A percentile compares a stretch with the other conserved stretches of the same genome.
phyloP scores from a whole-genome alignment of 2,797 vertebrate species.

The Mastacembelus armatus region DNA sequence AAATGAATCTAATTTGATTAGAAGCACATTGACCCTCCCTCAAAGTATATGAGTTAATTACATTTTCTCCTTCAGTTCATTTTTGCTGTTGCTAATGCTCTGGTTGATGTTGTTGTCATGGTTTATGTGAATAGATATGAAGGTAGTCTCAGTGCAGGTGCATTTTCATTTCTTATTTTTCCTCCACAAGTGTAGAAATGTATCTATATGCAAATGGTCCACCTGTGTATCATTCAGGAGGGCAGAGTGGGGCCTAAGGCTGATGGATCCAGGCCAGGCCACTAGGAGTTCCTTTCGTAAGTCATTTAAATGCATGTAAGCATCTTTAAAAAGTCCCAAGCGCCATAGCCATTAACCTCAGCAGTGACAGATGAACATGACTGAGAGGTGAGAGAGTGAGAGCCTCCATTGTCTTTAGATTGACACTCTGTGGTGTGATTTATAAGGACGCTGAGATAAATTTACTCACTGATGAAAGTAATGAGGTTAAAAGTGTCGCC shows the following conservation, averaged over 20 bases:
- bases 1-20: slow-evolving; percentile 78
- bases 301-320: slow-evolving; percentile 51
- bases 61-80: slow-evolving; percentile 51
- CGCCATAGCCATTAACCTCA: slow-evolving; percentile 29
- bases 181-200: slow-evolving; percentile 76
- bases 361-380: slow-evolving; percentile 31
- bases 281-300: slow-evolving; percentile 33
- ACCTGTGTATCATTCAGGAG: slow-evolving; percentile 57
- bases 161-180: slow-evolving; percentile 65
- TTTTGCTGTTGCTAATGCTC: slow-evolving; percentile 39
- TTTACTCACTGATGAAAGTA: slow-evolving; percentile 35
- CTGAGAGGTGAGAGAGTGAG: slow-evolving; percentile 2
- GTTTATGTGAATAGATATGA: slow-evolving; percentile 3
- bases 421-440: slow-evolving; percentile 30
- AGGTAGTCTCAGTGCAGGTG: slow-evolving; percentile 35
- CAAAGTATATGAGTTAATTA: slow-evolving; percentile 60
- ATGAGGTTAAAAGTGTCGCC: slow-evolving; percentile 34
- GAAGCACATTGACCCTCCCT: slow-evolving; percentile 43
- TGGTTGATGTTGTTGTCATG: slow-evolving; percentile 23
- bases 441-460: slow-evolving; percentile 4
- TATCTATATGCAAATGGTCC: slow-evolving; percentile 81
- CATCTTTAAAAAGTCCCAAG: slow-evolving; percentile 46
- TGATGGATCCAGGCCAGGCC: slow-evolving; percentile 44
- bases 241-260: slow-evolving; percentile 32
- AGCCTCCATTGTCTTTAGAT: slow-evolving; percentile 23